Evolutionary conservation across 2,797 vertebrate species (phyloP).

Genomic region (Xyrichtys novacula): DNA sequence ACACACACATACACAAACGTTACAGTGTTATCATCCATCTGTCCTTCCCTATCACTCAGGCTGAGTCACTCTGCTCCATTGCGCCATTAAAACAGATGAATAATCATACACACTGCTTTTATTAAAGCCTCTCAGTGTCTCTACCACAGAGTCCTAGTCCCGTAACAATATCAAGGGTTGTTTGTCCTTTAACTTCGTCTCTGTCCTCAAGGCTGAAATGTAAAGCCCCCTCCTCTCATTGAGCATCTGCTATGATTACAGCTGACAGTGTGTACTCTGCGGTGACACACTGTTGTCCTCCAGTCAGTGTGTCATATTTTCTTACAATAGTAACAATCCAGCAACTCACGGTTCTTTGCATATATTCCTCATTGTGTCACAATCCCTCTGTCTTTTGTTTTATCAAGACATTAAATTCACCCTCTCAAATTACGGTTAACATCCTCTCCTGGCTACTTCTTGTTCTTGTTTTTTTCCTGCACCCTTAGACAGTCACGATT

Average conservation of each 20-base stretch:
- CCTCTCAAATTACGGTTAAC: conserved; percentile 19
- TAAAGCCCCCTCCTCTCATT: conserved; percentile 16
- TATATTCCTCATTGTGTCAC: conserved; percentile 10
- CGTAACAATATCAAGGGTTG: background rate
- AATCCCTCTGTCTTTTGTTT: background rate
- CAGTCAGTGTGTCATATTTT: conserved; percentile 33
- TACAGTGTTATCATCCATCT: conserved; percentile 30
- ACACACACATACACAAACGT: background rate
- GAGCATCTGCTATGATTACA: conserved; percentile 34
- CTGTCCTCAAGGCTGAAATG: conserved; percentile 18
- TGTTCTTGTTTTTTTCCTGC: background rate
- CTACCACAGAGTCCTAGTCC: conserved; percentile 1
- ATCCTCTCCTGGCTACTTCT: conserved; percentile 5
- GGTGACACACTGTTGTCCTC: conserved; percentile 35
- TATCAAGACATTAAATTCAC: conserved; percentile 9
- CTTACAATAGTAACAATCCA: conserved; percentile 33
- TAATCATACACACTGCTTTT: conserved; percentile 29
- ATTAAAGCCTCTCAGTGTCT: conserved; percentile 8
- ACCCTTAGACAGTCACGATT: conserved; percentile 16
- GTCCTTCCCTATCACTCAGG: conserved; percentile 40
- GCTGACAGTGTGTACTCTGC: conserved; percentile 50
- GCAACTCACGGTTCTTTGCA: background rate
- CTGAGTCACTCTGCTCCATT: conserved; percentile 53
- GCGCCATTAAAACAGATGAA: conserved; percentile 43
- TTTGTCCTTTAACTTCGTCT: conserved; percentile 32